phyloP scores from a whole-genome alignment of 1,140 invertebrate species.

The Sesamia nonagrioides region DNA sequence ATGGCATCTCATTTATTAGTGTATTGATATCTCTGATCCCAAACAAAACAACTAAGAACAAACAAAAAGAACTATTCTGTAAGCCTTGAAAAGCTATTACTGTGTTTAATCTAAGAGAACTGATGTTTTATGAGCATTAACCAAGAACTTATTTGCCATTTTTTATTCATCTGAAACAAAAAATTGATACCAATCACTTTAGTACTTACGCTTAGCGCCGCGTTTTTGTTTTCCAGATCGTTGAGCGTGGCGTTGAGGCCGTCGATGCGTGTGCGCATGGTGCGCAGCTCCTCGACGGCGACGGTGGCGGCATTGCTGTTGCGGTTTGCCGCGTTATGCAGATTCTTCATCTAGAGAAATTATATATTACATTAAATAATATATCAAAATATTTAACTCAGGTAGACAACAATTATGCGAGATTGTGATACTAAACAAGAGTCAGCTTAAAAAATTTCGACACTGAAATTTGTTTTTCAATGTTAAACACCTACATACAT shows the following conservation, averaged over 20 bases:
- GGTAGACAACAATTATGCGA: neutral
- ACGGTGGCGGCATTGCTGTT: constrained; percentile 90
- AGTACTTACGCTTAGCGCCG: constrained; percentile 87
- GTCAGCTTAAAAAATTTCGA: too few relatives aligned
- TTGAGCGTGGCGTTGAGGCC: constrained; percentile 91
- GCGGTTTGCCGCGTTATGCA: constrained; percentile 89
- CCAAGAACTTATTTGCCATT: neutral
- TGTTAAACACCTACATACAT: too few relatives aligned
- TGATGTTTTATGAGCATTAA: too few relatives aligned
- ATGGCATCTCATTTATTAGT: too few relatives aligned
- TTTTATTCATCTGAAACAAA: too few relatives aligned
- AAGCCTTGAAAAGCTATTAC: neutral
- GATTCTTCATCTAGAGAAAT: constrained; percentile 83
- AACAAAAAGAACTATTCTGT: too few relatives aligned
- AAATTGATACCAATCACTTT: too few relatives aligned
- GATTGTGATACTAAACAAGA: too few relatives aligned
- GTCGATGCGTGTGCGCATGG: constrained; percentile 92
- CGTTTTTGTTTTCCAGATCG: constrained; percentile 92
- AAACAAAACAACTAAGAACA: too few relatives aligned
- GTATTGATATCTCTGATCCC: too few relatives aligned
- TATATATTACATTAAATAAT: neutral
- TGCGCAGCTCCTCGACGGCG: constrained; percentile 93
- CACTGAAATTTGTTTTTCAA: too few relatives aligned
- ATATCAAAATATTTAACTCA: neutral
- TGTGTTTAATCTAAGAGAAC: neutral